Base-by-base conservation (phyloP, 2,113 vertebrate species). In the Stictonetta naevosa region DNA sequence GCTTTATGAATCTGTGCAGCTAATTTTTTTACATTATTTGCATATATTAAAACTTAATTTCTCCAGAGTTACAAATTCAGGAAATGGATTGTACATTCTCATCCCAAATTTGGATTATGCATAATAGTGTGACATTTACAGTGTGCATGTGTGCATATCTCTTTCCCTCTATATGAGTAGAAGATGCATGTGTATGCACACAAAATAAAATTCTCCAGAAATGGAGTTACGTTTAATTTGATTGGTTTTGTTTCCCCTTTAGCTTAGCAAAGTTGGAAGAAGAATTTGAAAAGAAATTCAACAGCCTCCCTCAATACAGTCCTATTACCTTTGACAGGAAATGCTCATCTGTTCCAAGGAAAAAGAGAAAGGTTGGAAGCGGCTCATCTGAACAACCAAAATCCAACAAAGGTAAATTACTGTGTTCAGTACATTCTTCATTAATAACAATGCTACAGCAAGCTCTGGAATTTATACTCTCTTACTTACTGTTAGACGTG, bases 281-380 rank as follows among this genome's bases (percentile, higher is more conserved):
- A 97, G 99, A 99, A 98, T 99, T 99, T 98, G 99, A 99, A 97
- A 99, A 99, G 98, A 99, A 99, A 98, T 99, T 99, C 97, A 99
- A 99, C 98, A 99, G 99, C 98, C 98, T 99, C 73, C 99, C 99
- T 92, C 99, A 99, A 95, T 99, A 99, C 93, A 99, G 98, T 96
- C 99, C 99, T 74, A 92, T 99, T 97, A 99, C 99, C 68, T 99
- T 99, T 97, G 99, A 99, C 97, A 99, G 99, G 97, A 99, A 99
- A 98, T 98, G 98, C 92, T 96, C 97, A 50, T 79, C 98, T 68
- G 97, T 99, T 66, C 95, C 98, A 36, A 99, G 99, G 97, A 99
- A 99, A 98, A 99, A 99, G 98, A 99, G 99, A 95, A 98, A 97
- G 42, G 83, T 97, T 96, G 88, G 98, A 88, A 97, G 94, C 34